phyloP scores from a whole-genome alignment of 2,888 invertebrate genomes.

The Halocaridina rubra region DNA sequence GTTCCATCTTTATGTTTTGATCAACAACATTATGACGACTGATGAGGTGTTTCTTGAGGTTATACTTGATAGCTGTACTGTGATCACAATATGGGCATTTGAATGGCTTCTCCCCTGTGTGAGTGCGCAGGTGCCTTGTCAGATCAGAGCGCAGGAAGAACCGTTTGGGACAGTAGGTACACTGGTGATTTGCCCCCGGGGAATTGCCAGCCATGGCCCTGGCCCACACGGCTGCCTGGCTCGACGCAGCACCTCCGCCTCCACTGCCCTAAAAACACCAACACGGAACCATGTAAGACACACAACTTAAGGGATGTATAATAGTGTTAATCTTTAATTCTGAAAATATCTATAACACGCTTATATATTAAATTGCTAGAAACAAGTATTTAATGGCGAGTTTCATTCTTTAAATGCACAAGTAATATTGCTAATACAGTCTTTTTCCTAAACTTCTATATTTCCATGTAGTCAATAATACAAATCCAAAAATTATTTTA shows the following conservation, averaged over 20 bases:
- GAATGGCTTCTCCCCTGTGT: slow-evolving; percentile 57
- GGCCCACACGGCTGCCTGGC: slow-evolving; percentile 49
- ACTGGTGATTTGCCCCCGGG: slow-evolving; percentile 54
- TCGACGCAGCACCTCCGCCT: neutral
- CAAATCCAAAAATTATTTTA: no score
- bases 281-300: no score
- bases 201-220: slow-evolving; percentile 48
- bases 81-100: slow-evolving; percentile 52
- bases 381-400: no score
- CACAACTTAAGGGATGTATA: no score
- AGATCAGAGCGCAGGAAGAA: slow-evolving; percentile 49
- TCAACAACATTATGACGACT: slow-evolving; percentile 53
- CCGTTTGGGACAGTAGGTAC: slow-evolving; percentile 52
- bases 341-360: no score
- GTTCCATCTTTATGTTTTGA: slow-evolving; percentile 51
- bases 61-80: slow-evolving; percentile 54
- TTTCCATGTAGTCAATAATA: no score
- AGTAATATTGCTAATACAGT: no score
- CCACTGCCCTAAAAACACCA: slow-evolving; percentile 52
- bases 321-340: no score
- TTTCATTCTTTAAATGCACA: no score
- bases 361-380: no score
- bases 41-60: slow-evolving; percentile 57
- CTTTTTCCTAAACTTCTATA: no score
- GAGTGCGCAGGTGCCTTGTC: slow-evolving; percentile 47